Base-by-base conservation (phyloP, 2,888 invertebrate genomes). In the Acrocyrtus sp. region DNA sequence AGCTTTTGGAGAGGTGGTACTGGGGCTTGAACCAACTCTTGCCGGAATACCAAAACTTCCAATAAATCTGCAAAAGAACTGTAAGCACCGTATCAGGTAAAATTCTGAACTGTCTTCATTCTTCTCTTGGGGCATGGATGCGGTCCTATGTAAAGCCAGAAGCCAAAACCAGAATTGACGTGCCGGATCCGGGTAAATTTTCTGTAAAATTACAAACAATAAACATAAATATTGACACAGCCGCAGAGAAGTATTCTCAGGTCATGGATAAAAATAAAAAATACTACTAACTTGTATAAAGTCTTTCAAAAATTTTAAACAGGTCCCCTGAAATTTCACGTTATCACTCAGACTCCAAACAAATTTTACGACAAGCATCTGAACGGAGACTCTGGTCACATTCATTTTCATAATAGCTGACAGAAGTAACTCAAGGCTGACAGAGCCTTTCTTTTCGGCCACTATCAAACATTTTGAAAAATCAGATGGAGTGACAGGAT, bases 361-460 rank as follows among this genome's bases (percentile, higher is more conserved):
- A 47, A 77, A 78, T 50, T 70, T 76, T 6, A 80, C 39, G 10
- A 79, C 60, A 3, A 56, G 29, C 3, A 72, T 21, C n/a, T 77
- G 56, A 4, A 65, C 57, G 1, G 68, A 27, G 12, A 65, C 26
- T 15, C 47, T 22, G 6, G 21, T 47, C 0, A 67, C 17, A 1
- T 67, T 60, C n/a, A 78, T 27, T 4, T 62, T 73, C 2, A 62
- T n/a, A 12, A 79, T 26, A 12, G 58, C 17, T 0, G 78, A 69
- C 1, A 81, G 45, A 29, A 80, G 41, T 8, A 79, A 48, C 24
- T 80, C 80, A 4, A 79, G 22, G 39, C 77, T 75, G 8, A 81
- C 19, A 8, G 21, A 22, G 12, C 63, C 56, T 34, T 69, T 73
- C 22, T 47, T 73, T 26, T 73, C 67, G 1, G 79, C 76, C 2